Base-by-base conservation (phyloP, 2,797 vertebrate species). In the Hirundo rustica region DNA sequence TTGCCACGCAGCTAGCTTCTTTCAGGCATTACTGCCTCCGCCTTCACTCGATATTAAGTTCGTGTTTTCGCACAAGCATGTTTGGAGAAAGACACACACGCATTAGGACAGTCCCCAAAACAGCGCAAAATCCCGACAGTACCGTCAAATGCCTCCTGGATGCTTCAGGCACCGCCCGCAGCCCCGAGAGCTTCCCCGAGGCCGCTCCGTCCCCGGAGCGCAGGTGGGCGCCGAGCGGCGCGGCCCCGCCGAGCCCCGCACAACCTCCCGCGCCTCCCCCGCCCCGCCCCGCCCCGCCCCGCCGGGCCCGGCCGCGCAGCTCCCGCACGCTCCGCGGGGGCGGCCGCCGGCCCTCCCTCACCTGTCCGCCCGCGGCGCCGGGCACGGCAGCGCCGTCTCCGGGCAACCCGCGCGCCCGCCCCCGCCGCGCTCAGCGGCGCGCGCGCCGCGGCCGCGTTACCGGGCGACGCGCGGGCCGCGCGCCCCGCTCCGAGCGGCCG, bases 311-410 rank as follows among this genome's bases (percentile, higher is more conserved):
- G 58, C 60, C 12, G 65, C 45, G 32, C 44, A 20, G 54, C 25
- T 7, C 11, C 1, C 0, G 2, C 23, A 45, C 14, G 3, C 19
- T 22, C 6, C 9, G 34, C 40, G 6, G 34, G 1, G 4, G 15
- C 20, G 1, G 10, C 47, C 30, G 3, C 60, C 55, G 5, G 42
- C 62, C 16, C 38, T 17, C 32, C 32, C 65, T 67, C 65, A 67
- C 65, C n/a, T 29, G 65, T 14, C n/a, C 18, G 45, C 65, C 65
- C 65, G 65, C 64, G 25, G 64, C 58, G 25, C 58, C 53, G 13
- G 34, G 13, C 5, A 8, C 27, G 57, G 51, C 62, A 15, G 32
- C 19, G 57, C 72, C 38, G 92, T 88, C 86, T 44, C 89, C 9
- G 45, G 72, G 75, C 80, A 83, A 94, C 92, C 14, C 16, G 8